Evolutionary conservation across 2,797 vertebrate genomes (phyloP), one percentile per base, ranked within the genome.

Genomic region (Sebastiscus albofasciatus): DNA sequence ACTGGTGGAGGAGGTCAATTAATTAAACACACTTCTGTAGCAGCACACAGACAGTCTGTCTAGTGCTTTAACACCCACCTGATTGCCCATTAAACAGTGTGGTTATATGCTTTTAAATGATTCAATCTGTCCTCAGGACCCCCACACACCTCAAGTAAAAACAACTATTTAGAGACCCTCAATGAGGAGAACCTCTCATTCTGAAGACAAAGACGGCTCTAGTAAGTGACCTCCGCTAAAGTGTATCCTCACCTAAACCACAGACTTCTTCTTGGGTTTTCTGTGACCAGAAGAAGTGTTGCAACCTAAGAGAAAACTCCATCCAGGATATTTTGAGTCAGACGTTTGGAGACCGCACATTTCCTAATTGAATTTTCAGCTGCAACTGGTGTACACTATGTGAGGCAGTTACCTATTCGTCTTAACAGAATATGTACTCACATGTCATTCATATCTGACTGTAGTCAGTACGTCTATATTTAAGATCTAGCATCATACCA

Each of bases 171-270:
- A 69, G 29, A 66, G 29, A 16, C 71, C 61, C n/a, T 77, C 31
- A 3, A 33, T 16, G 42, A 77, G 70, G 56, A 81, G 72, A 88
- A 76, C 56, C 59, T 81, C 29, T 77, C 22, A 68, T 85, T 86
- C 82, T 8, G 58, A 54, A 72, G 71, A 77, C 70, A 81, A 3
- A 52, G 27, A 80, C 75, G 65, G 60, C 55, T 81, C 31, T 70
- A 68, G 39, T 36, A 75, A 77, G 46, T 80, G 60, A 80, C 68
- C 70, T 83, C 33, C 46, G 26, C 82, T 70, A 22, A 80, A 76
- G 49, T 26, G 4, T 78, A 72, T 75, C 55, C 78, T 80, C 81
- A 81, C 75, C 60, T 79, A 79, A 81, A 84, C 89, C 79, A 78
- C 86, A 76, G 58, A 79, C 58, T 64, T 79, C 67, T 73, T 65